Percentiles rank a stretch among this genome's conserved stretches.
These are phyloP conservation scores for Bugulina stolonifera DNA, from an alignment of 2,888 invertebrate genomes.

Conservation along the genomic window DNA sequence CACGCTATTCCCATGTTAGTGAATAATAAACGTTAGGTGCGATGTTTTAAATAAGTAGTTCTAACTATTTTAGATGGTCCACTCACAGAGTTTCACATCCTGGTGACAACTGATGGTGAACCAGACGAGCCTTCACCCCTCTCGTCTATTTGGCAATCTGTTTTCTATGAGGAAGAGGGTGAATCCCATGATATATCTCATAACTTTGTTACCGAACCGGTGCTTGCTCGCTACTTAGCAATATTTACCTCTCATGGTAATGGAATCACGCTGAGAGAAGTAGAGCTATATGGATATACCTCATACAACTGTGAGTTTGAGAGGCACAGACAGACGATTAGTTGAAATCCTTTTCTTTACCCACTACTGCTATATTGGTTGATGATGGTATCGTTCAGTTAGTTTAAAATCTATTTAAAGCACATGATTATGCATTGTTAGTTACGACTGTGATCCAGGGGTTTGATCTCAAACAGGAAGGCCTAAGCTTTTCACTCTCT, in stretches of 20 bases:
- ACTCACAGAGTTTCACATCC: background rate
- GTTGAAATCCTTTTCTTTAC: background rate
- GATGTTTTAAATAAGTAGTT: too few species aligned
- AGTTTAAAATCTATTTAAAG: too few species aligned
- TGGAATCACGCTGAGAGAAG: background rate
- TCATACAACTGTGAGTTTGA: background rate
- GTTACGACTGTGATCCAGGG: too few species aligned
- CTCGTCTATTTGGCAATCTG: background rate
- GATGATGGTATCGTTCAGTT: too few species aligned
- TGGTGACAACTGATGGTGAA: background rate
- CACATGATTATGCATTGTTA: too few species aligned
- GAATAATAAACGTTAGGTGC: too few species aligned
- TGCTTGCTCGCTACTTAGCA: background rate
- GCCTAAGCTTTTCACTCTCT: background rate
- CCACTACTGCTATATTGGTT: background rate
- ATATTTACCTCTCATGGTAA: background rate
- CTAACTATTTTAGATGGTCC: background rate
- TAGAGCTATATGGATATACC: background rate
- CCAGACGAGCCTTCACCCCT: background rate
- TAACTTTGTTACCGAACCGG: background rate
- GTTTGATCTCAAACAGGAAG: too few species aligned
- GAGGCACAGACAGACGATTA: background rate
- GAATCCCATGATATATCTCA: background rate
- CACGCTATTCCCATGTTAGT: too few species aligned
- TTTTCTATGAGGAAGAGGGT: background rate